These are phyloP conservation scores for Trachelus stipa DNA, from an alignment of 2,888 invertebrate genomes.

Conservation along the genomic window DNA sequence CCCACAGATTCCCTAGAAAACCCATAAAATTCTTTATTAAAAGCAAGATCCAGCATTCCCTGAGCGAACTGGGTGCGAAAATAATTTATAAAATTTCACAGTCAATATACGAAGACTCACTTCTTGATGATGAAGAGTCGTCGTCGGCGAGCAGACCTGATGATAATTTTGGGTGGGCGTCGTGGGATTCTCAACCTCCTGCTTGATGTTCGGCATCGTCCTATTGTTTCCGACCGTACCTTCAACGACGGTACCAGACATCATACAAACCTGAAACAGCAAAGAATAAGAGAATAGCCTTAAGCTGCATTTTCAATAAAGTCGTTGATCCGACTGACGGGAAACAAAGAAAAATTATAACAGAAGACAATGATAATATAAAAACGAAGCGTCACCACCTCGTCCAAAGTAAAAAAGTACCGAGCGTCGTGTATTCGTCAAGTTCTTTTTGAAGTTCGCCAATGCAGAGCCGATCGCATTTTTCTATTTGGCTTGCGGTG, in stretches of 20 bases:
- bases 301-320: neutral
- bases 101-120: constrained; percentile 37
- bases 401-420: neutral
- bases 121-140: constrained; percentile 65
- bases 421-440: neutral
- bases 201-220: constrained; percentile 69
- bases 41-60: neutral
- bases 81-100: neutral
- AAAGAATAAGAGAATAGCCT: constrained; percentile 7
- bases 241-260: constrained; percentile 69
- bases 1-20: constrained; percentile 39
- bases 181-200: constrained; percentile 70
- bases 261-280: constrained; percentile 76
- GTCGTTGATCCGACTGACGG: neutral
- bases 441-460: constrained; percentile 8
- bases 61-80: neutral
- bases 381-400: neutral
- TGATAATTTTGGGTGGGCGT: constrained; percentile 62
- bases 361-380: neutral
- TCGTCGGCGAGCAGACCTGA: constrained; percentile 65
- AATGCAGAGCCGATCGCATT: constrained; percentile 47
- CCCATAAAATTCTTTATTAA: neutral
- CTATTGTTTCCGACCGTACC: constrained; percentile 62
- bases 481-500: constrained; percentile 34
- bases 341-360: neutral